These are phyloP conservation scores for Dasyurus viverrinus DNA, from an alignment of 2,113 vertebrate species.

Conservation along the genomic window DNA sequence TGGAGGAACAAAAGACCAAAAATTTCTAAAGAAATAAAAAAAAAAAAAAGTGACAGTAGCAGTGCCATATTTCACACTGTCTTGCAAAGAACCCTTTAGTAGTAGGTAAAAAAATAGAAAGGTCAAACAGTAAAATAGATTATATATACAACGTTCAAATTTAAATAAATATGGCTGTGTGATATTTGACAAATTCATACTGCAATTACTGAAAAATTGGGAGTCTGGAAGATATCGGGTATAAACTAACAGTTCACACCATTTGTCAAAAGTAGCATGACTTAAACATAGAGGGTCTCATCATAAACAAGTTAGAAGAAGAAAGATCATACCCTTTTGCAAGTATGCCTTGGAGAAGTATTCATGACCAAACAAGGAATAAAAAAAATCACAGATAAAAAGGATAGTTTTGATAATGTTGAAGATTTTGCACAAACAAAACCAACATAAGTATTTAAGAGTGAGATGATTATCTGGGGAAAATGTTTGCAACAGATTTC, in stretches of 20 bases:
- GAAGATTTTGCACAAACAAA: not conserved
- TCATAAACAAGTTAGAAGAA: not conserved
- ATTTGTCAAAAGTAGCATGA: not conserved
- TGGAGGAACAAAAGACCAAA: not conserved
- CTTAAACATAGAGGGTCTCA: not conserved
- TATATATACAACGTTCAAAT: not conserved
- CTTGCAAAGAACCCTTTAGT: not conserved
- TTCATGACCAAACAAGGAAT: not conserved
- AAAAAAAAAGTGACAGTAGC: not conserved
- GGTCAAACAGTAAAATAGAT: not conserved
- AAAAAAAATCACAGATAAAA: not conserved
- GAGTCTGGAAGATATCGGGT: not conserved
- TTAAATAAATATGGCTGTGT: not conserved
- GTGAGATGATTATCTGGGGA: not conserved
- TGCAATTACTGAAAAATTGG: not conserved
- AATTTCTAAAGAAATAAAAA: not conserved
- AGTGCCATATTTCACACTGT: not conserved
- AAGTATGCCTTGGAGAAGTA: not conserved
- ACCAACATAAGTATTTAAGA: not conserved
- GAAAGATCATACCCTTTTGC: not conserved
- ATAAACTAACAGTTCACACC: not conserved
- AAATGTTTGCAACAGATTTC: not conserved
- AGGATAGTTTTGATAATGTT: not conserved
- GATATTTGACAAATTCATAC: not conserved
- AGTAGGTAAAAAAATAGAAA: not conserved